Conservation (phyloP, 2,797 vertebrate species). For the Chelidonichthys spinosus region DNA sequence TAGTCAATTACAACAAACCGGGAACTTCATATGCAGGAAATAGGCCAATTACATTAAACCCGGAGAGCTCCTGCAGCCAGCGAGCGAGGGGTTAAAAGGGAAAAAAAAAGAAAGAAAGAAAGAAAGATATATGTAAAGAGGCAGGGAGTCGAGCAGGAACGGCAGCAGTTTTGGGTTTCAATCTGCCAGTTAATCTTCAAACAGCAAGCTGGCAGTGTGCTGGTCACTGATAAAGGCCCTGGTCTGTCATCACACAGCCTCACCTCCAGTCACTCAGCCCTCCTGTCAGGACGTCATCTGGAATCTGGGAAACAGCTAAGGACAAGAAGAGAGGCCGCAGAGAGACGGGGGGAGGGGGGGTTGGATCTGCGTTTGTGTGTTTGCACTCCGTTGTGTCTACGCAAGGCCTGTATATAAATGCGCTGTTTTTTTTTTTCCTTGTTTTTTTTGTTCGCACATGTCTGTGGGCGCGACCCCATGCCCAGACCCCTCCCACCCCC, state of each 20-base stretch:
- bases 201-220: constrained; percentile 82
- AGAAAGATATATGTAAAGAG: constrained; percentile 72
- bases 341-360: constrained; percentile 42
- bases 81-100: constrained; percentile 63
- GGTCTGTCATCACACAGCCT: constrained; percentile 83
- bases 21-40: constrained; percentile 84
- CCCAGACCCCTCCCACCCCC: constrained; percentile 11
- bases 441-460: constrained; percentile 27
- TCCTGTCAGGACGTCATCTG: constrained; percentile 83
- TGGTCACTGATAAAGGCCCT: constrained; percentile 86
- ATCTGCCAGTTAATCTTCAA: constrained; percentile 84
- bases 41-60: constrained; percentile 84
- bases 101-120: constrained; percentile 1
- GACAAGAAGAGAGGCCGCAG: constrained; percentile 71
- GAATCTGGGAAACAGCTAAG: constrained; percentile 84
- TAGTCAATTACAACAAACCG: constrained; percentile 82
- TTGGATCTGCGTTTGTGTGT: constrained; percentile 43
- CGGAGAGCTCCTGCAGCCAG: constrained; percentile 59
- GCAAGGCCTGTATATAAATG: constrained; percentile 38
- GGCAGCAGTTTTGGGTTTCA: constrained; percentile 76
- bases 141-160: constrained; percentile 66
- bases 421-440: constrained; percentile 24
- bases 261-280: constrained; percentile 83
- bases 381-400: constrained; percentile 28
- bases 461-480: constrained; percentile 40